A percentile compares a stretch with the other conserved stretches of the same genome.
Conservation (phyloP, 2,113 vertebrate species). For the Salminus brasiliensis region DNA sequence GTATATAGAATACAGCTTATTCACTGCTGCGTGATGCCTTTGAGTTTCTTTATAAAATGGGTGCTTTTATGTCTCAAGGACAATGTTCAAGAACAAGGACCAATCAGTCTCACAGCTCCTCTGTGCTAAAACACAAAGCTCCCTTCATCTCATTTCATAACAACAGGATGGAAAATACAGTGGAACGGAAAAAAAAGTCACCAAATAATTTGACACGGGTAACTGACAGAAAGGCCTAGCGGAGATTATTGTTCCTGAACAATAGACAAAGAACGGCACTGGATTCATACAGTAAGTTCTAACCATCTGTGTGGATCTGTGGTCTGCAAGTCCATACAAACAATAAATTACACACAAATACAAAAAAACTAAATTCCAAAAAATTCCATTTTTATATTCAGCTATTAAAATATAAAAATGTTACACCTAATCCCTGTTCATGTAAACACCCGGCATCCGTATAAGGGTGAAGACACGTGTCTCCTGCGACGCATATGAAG, state of each 20-base stretch:
- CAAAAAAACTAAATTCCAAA: too few relatives aligned
- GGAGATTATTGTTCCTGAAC: neutral
- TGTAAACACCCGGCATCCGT: too few relatives aligned
- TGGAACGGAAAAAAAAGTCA: neutral
- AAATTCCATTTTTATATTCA: too few relatives aligned
- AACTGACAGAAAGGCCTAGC: neutral
- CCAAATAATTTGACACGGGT: neutral
- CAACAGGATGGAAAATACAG: neutral
- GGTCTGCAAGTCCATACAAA: neutral
- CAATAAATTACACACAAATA: too few relatives aligned
- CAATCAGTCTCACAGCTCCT: conserved; percentile 34
- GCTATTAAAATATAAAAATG: too few relatives aligned
- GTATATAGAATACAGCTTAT: conserved; percentile 10
- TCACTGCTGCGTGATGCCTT: conserved; percentile 11
- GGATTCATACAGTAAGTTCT: neutral
- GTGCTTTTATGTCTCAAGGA: conserved; percentile 31
- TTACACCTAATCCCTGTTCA: too few relatives aligned
- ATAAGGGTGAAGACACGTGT: too few relatives aligned
- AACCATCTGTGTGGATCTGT: neutral
- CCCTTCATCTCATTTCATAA: conserved; percentile 13
- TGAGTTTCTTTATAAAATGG: conserved; percentile 24
- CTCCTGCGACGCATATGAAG: too few relatives aligned
- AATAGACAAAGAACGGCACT: neutral
- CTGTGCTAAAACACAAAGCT: neutral
- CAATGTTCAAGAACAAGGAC: conserved; percentile 27